Conservation (phyloP, 1,140 invertebrate species). For the Philotrypesis tridentata region DNA sequence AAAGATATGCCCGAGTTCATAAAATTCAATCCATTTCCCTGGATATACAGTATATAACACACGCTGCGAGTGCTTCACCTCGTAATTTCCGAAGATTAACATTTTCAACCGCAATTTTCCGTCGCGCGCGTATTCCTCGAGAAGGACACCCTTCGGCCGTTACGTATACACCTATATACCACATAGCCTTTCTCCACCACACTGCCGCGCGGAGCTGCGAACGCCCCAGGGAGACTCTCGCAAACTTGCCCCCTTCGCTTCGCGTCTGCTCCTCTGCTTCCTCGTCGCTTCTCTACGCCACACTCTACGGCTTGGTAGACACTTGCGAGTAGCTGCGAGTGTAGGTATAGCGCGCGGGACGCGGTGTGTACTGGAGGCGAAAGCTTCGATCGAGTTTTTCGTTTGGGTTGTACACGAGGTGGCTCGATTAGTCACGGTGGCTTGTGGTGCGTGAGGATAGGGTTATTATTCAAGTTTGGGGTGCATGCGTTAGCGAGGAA, state of each 20-base stretch:
- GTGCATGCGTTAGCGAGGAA: no score
- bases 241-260: conserved; percentile 44
- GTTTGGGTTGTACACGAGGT: no score
- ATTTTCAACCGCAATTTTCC: conserved; percentile 42
- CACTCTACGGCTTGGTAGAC: neutral
- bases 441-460: no score
- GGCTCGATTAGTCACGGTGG: no score
- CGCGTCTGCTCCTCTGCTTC: neutral
- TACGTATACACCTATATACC: neutral
- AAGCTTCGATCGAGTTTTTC: no score
- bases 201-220: neutral
- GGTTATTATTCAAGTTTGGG: no score
- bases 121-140: conserved; percentile 3
- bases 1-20: no score
- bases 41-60: no score
- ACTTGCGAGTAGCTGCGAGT: neutral
- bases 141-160: conserved; percentile 22
- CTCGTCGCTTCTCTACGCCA: neutral
- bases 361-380: no score
- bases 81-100: conserved; percentile 42
- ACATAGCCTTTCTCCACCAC: neutral
- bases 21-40: conserved; percentile 1
- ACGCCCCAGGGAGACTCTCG: conserved; percentile 48
- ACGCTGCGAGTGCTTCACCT: neutral
- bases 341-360: no score